Base-by-base conservation (phyloP, 2,113 vertebrate genomes). In the Tychaedon coryphoeus region DNA sequence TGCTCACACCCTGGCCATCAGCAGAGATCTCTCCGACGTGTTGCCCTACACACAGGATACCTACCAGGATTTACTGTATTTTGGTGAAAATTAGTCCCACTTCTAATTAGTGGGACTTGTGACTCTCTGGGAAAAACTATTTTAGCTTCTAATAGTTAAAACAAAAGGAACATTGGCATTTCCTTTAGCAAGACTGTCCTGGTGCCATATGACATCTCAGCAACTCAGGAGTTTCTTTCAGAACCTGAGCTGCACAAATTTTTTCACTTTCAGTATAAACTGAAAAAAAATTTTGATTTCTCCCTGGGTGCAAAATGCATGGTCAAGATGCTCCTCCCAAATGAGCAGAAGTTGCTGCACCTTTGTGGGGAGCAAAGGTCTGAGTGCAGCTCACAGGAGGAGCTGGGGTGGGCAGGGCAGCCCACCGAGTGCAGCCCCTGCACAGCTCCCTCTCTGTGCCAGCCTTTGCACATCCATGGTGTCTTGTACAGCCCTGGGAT, bases 331-430 rank as follows among this genome's bases (percentile, higher is more conserved):
- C 38, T 71, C 22, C 40, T 60, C 72, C 25, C 14, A 62, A 33
- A 51, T 51, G 50, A 51, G 50, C 50, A 28, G 50, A 51, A 51
- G 50, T 28, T 28, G 15, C 50, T 51, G 50, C 50, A 28, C 9
- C 26, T 43, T 8, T 82, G 50, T 20, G 10, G 71, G 61, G 25
- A 70, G 62, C 58, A 34, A 18, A 72, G 48, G 26, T 29, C 19
- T 8, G 47, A 42, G 67, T 1, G 3, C 40, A 62, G 48, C 36
- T 15, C 0, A 0, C 1, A 3, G 23, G 0, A 3, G 83, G n/a
- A 78, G 42, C 61, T 29, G 66, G 42, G 56, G 12, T 16, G 42
- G 66, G 19, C 61, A 65, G 43, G 18, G 43, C 58, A 71, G 71
- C 23, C 54, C 4, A 0, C 19, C 0, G 4, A 38, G 38, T 1